These are phyloP conservation scores for Pseudomyrmex sp. DNA, from an alignment of 1,140 invertebrate species.

Conservation along the genomic window DNA sequence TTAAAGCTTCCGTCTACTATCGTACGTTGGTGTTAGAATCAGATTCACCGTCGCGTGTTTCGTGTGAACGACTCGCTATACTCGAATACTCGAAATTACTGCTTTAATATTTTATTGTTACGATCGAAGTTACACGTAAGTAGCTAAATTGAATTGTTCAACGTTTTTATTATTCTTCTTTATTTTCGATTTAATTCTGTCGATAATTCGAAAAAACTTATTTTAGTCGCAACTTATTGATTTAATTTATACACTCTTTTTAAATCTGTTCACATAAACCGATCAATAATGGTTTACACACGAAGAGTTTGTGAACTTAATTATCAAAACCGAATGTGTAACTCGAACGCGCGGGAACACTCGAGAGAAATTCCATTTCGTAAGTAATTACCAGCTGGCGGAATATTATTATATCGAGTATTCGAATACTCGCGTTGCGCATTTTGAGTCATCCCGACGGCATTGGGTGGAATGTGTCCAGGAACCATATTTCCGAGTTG, in stretches of 20 bases:
- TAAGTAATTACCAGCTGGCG: slow-evolving; percentile 30
- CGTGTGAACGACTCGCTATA: background rate
- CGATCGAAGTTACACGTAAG: no score
- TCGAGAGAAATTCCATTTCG: slow-evolving; percentile 13
- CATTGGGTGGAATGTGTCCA: slow-evolving; percentile 54
- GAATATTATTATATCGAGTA: slow-evolving; percentile 40
- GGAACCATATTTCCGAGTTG: slow-evolving; percentile 55
- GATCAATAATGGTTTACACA: background rate
- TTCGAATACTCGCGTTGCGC: slow-evolving; percentile 44
- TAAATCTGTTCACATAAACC: background rate
- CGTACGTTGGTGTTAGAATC: slow-evolving; percentile 47
- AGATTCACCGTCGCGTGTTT: slow-evolving; percentile 22
- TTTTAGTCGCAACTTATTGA: background rate
- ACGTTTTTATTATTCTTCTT: no score
- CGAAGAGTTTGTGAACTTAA: slow-evolving; percentile 18
- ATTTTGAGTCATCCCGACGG: slow-evolving; percentile 42
- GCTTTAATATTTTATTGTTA: no score
- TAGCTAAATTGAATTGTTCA: no score
- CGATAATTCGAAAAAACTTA: background rate
- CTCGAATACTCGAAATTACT: slow-evolving; percentile 16
- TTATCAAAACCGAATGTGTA: slow-evolving; percentile 26
- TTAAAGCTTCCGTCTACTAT: slow-evolving; percentile 45
- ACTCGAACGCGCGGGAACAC: slow-evolving; percentile 16
- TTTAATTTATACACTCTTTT: slow-evolving; percentile 33
- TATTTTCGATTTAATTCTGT: background rate